Conservation (phyloP, 2,797 vertebrate genomes). For the Choloepus didactylus region DNA sequence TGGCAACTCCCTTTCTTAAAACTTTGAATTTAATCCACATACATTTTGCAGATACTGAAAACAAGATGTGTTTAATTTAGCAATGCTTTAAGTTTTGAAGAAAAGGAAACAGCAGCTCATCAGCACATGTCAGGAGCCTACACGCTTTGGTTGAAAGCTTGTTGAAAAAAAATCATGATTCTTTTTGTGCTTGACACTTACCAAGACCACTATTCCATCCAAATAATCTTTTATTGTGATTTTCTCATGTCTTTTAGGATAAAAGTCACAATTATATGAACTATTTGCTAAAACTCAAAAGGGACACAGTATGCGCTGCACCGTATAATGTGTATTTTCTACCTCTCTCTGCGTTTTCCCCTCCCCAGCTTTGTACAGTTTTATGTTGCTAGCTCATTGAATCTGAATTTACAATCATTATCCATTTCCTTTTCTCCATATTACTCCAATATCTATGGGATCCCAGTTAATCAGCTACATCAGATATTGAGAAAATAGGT, state of each 20-base stretch:
- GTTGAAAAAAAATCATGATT: constrained; percentile 25
- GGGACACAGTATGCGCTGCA: not conserved
- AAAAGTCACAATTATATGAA: constrained; percentile 52
- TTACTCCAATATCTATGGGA: constrained; percentile 11
- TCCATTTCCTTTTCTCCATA: constrained; percentile 33
- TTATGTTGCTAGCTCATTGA: constrained; percentile 40
- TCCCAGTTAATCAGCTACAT: not conserved
- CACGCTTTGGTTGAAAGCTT: constrained; percentile 65
- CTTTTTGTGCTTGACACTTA: constrained; percentile 64
- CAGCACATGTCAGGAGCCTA: constrained; percentile 54
- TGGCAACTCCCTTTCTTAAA: constrained; percentile 72
- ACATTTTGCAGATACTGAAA: constrained; percentile 72
- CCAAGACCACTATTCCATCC: constrained; percentile 40
- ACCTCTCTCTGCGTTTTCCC: not conserved
- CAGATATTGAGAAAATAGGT: constrained; percentile 57
- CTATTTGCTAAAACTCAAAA: constrained; percentile 56
- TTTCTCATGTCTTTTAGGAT: constrained; percentile 52
- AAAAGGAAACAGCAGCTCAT: constrained; percentile 63
- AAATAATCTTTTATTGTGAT: constrained; percentile 49
- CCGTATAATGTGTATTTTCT: not conserved
- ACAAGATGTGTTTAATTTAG: constrained; percentile 78
- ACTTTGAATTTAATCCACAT: constrained; percentile 77
- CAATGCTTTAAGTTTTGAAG: constrained; percentile 72
- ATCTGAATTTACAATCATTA: constrained; percentile 45
- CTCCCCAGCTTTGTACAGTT: not conserved